Conservation (phyloP, 2,888 invertebrate species). For the Endomychus coccineus region DNA sequence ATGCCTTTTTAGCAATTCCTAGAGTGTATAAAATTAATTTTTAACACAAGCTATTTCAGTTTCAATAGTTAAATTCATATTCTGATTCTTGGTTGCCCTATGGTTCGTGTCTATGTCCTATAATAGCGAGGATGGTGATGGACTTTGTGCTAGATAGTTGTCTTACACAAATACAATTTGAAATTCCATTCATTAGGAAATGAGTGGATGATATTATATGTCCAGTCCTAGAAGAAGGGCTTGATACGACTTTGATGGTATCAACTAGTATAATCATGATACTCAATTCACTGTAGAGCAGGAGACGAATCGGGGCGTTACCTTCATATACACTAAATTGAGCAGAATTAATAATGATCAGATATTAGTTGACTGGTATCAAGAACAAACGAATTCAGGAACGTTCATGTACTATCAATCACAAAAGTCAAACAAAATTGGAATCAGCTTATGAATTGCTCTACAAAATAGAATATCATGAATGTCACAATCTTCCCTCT, state of each 20-base stretch:
- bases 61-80: constrained; percentile 1
- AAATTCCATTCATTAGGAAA: constrained; percentile 3
- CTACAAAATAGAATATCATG: too few relatives aligned
- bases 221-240: constrained; percentile 1
- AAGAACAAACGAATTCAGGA: too few relatives aligned
- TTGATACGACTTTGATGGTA: background rate
- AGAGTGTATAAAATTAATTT: background rate
- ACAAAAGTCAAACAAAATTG: too few relatives aligned
- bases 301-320: background rate
- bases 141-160: background rate
- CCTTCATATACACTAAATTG: constrained; percentile 4
- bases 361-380: background rate
- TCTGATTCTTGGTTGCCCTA: constrained; percentile 1
- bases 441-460: too few relatives aligned
- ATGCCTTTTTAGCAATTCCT: constrained; percentile 1
- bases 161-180: background rate
- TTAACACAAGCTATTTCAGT: constrained; percentile 1
- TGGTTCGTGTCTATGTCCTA: constrained; percentile 1
- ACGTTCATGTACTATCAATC: too few relatives aligned
- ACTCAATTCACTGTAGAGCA: constrained; percentile 6
- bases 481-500: too few relatives aligned
- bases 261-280: constrained; percentile 1
- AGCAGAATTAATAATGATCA: background rate
- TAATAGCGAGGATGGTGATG: constrained; percentile 3
- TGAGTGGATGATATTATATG: constrained; percentile 6